A percentile compares a stretch with the other conserved stretches of the same genome.
phyloP scores from a whole-genome alignment of 1,140 invertebrate genomes.

The Melitaea cinxia region DNA sequence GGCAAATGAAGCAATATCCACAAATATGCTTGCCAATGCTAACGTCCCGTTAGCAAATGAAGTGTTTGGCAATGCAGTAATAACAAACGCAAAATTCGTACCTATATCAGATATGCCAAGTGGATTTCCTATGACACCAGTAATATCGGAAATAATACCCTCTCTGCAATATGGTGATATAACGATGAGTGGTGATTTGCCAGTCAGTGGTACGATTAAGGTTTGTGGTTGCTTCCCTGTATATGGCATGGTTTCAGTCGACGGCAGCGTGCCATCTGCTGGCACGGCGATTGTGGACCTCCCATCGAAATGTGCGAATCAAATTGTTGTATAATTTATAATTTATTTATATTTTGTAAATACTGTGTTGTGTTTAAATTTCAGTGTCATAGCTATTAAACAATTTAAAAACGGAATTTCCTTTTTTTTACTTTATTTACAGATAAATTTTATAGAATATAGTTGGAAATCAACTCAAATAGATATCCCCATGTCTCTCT shows the following conservation, averaged over 20 bases:
- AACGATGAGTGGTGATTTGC: conserved; percentile 58
- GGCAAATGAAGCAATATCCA: conserved; percentile 20
- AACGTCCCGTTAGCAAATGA: conserved; percentile 19
- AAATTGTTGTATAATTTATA: conserved; percentile 23
- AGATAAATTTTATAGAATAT: no score
- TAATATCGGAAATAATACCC: conserved; percentile 61
- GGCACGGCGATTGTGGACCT: conserved; percentile 56
- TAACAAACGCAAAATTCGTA: conserved; percentile 32
- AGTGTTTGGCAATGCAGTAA: conserved; percentile 26
- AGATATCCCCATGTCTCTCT: no score
- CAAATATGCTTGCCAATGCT: conserved; percentile 21
- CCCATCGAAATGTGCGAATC: conserved; percentile 39
- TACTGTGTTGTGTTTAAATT: conserved; percentile 7
- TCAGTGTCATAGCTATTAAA: background rate
- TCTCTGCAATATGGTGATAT: conserved; percentile 65
- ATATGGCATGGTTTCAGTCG: conserved; percentile 60
- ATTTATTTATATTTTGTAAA: conserved; percentile 18
- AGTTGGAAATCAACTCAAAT: no score
- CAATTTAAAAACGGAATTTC: background rate
- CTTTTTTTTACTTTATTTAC: no score
- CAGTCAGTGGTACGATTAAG: conserved; percentile 65
- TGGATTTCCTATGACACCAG: conserved; percentile 48
- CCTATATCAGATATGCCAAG: conserved; percentile 31
- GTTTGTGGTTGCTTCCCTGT: conserved; percentile 70
- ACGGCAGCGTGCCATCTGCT: conserved; percentile 59